Evolutionary conservation across 2,797 vertebrate species (phyloP), one percentile per base, ranked within the genome.

Genomic region (Paedocypris micromegethes): DNA sequence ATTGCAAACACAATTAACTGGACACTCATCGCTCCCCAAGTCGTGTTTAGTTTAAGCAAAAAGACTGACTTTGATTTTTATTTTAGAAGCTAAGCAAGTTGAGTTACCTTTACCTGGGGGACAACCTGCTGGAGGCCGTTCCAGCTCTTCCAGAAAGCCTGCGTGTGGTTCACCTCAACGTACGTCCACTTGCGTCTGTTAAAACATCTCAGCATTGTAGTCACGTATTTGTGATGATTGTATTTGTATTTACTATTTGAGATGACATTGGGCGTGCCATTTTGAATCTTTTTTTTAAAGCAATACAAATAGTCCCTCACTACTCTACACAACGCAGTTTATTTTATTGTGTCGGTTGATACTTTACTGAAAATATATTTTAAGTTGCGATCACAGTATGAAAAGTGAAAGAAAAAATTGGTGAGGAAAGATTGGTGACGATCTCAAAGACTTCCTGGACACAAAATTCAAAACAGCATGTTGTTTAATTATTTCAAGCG

Each of bases 81-180:
- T 53, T 42, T 68, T 81, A 98, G 94, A 96, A 90, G 84, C 83
- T 96, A 80, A 86, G 75, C 55, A 91, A 84, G 66, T 81, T 98
- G 79, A 83, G 88, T n/a, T 95, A 91, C 76, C 92, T 97, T 72
- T 96, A 95, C 80, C 80, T 97, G 58, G 92, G 90, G 75, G 86
- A 94, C 77, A 98, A 97, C 0, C 86, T 90, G 58, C 83, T 98
- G 82, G 93, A 93, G 65, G 90, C 89, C 3, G 89, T 97, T 72
- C 95, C 96, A 51, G 88, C 90, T 41, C 88, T 97, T 73, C 95
- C 96, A 0, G 94, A 96, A 81, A 93, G 83, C 45, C 88, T 97
- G 57, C 88, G 89, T 5, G 81, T 93, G 67, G 90, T 95, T 72
- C 93, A 97, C 72, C 89, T 97, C 66, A 91, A 98, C 82, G 94